Evolutionary conservation across 2,113 vertebrate genomes (phyloP), one percentile per base, ranked within the genome.

Genomic region (Bubo bubo): DNA sequence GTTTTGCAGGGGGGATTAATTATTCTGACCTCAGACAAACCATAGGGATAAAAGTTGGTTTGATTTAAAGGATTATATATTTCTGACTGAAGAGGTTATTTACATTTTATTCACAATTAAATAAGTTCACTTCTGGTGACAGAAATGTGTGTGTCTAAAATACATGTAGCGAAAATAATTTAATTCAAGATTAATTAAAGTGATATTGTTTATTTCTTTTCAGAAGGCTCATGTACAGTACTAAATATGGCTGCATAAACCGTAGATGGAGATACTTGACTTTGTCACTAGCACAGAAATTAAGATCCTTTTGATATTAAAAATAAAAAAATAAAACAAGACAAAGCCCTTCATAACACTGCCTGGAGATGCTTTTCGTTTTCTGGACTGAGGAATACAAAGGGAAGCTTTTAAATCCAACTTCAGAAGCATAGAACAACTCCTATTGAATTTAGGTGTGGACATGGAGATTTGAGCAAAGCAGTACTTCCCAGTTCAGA

Each of bases 1-100:
- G 9, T 37, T 97, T 47, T 66, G 22, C 21, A 68, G 71, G 73
- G 91, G 59, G 59, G 73, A 93, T 95, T 52, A 94, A 77, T 91
- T 94, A 52, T 63, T 91, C 24, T 63, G n/a, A 66, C 50, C 52
- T 63, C 39, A 93, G 88, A 47, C 60, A 70, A 90, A 90, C 58
- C 9, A 16, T 30, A 53, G 26, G 23, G 12, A 66, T 62, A 59
- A 47, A 79, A 24, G 8, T 50, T 82, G 72, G 23, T 80, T 92
- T 95, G 20, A 75, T 63, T 79, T 96, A 73, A 52, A 92, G 86
- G 58, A 58, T 87, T 23, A 87, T 75, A 71, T 63, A 45, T 52
- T 62, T 47, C 10, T 77, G 56, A 71, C 32, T 9, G 13, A 35
- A 37, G 53, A 71, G 8, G 30, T 76, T 82, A n/a, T 90, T 88